phyloP scores from a whole-genome alignment of 2,888 invertebrate genomes.

The Hymenopus coronatus region DNA sequence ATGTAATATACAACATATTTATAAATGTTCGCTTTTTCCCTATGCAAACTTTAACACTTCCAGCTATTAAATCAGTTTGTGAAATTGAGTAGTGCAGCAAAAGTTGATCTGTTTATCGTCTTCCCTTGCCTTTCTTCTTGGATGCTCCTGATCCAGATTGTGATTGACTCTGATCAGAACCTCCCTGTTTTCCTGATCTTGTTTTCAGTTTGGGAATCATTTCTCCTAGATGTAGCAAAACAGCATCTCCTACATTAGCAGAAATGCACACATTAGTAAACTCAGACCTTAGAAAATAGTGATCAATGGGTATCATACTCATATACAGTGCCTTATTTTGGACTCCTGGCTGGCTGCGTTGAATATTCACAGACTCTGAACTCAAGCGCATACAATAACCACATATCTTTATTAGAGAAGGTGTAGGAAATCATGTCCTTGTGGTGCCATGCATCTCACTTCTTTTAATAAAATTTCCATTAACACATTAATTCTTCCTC shows the following conservation, averaged over 20 bases:
- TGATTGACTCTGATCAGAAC: conserved; percentile 44
- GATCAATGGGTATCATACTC: background rate
- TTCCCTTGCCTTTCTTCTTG: conserved; percentile 50
- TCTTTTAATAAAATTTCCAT: no score
- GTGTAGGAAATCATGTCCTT: no score
- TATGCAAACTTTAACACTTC: no score
- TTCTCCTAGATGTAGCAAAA: conserved; percentile 74
- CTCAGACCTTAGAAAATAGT: background rate
- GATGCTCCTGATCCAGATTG: conserved; percentile 42
- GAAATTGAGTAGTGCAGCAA: background rate
- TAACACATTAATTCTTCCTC: no score
- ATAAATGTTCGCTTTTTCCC: no score
- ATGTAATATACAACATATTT: background rate
- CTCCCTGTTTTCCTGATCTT: conserved; percentile 59
- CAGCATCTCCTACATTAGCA: conserved; percentile 59
- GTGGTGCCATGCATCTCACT: no score
- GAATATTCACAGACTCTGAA: no score
- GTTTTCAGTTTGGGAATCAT: conserved; percentile 90
- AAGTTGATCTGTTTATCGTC: conserved; percentile 42
- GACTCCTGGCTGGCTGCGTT: no score
- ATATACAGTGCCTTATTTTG: no score
- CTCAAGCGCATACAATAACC: no score
- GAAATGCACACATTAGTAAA: background rate
- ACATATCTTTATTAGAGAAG: no score
- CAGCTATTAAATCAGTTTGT: background rate